phyloP scores from a whole-genome alignment of 2,797 vertebrate genomes.

The Rhinatrema bivittatum region DNA sequence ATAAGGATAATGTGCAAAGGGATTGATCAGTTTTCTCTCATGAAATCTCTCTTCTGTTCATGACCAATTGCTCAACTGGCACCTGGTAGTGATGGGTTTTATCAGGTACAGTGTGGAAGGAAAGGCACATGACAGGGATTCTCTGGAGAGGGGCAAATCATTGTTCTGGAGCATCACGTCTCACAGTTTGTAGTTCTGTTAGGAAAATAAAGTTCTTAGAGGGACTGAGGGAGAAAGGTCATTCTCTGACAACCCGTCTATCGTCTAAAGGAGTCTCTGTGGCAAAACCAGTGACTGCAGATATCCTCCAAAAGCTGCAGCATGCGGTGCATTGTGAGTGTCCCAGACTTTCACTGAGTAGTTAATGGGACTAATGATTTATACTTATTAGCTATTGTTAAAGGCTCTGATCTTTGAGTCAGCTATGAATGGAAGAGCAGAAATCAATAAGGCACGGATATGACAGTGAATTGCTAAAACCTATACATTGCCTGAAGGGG shows the following conservation, averaged over 20 bases:
- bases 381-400: constrained; percentile 69
- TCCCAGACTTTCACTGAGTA: constrained; percentile 55
- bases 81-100: constrained; percentile 11
- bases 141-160: constrained; percentile 31
- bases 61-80: constrained; percentile 18
- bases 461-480: constrained; percentile 49
- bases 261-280: too few species aligned
- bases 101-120: background rate
- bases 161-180: constrained; percentile 51
- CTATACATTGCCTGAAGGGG: constrained; percentile 51
- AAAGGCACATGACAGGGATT: constrained; percentile 31
- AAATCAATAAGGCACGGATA: constrained; percentile 58
- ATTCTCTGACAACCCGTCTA: too few species aligned
- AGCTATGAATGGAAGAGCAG: constrained; percentile 49
- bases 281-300: too few species aligned
- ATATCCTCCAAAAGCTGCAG: constrained; percentile 55
- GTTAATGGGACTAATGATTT: constrained; percentile 67
- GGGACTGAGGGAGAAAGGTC: too few species aligned
- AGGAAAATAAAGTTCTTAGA: too few species aligned
- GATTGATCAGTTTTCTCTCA: constrained; percentile 12
- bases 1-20: constrained; percentile 1
- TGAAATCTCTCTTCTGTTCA: constrained; percentile 10
- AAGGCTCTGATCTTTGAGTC: constrained; percentile 57
- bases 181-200: too few species aligned
- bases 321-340: constrained; percentile 45